phyloP scores from a whole-genome alignment of 1,140 invertebrate species.

The Cephus cinctus region DNA sequence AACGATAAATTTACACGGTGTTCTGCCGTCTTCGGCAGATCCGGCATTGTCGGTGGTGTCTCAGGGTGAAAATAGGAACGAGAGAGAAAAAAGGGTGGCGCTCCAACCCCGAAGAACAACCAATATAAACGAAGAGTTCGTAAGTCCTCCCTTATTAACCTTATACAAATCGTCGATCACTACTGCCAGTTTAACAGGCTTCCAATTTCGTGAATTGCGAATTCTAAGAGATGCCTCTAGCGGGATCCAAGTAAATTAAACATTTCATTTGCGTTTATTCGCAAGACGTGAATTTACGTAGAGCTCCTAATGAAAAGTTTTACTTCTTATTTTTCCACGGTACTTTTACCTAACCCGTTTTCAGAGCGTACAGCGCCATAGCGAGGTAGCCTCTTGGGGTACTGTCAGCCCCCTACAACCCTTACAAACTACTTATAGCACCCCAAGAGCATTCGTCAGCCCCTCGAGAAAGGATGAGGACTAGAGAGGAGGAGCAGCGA shows the following conservation, averaged over 20 bases:
- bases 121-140: too few species aligned
- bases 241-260: constrained; percentile 29
- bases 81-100: too few species aligned
- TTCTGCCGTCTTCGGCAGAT: too few species aligned
- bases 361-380: background rate
- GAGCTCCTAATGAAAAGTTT: background rate
- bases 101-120: too few species aligned
- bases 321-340: background rate
- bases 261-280: constrained; percentile 26
- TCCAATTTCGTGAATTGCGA: constrained; percentile 28
- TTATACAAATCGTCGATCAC: constrained; percentile 37
- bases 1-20: too few species aligned
- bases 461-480: too few species aligned
- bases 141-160: constrained; percentile 28
- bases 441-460: too few species aligned
- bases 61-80: too few species aligned
- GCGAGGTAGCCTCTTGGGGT: background rate
- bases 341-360: background rate
- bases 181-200: constrained; percentile 28
- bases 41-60: too few species aligned
- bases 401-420: background rate
- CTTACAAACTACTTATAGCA: background rate
- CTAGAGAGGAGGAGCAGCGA: too few species aligned
- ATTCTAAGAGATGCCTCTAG: constrained; percentile 15
- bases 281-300: constrained; percentile 9